These are phyloP conservation scores for Agonum fuliginosum DNA, from an alignment of 2,888 invertebrate species.

Conservation along the genomic window DNA sequence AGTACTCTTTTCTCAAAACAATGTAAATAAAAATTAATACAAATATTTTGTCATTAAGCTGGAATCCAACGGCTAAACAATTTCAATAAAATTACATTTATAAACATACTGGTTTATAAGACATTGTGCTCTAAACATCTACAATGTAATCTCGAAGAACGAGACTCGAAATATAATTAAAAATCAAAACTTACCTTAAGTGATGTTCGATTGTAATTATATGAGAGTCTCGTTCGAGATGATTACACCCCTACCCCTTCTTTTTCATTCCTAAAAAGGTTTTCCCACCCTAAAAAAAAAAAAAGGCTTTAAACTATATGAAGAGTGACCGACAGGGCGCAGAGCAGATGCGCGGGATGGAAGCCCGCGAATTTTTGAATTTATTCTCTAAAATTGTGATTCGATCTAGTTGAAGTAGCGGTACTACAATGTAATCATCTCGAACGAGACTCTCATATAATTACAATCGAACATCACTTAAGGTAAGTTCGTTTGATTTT, in stretches of 20 bases:
- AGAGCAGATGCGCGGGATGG: too few relatives aligned
- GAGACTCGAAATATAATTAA: constrained; percentile 2
- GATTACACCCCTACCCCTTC: constrained; percentile 5
- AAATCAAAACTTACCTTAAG: constrained; percentile 8
- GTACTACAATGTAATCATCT: too few relatives aligned
- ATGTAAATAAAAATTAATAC: neutral
- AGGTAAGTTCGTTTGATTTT: too few relatives aligned
- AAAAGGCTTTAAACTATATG: constrained; percentile 12
- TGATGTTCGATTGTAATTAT: too few relatives aligned
- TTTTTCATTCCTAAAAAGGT: neutral
- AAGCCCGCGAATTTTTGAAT: too few relatives aligned
- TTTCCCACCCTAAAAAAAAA: neutral
- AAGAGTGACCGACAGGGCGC: too few relatives aligned
- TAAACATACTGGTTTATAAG: too few relatives aligned
- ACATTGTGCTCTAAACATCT: constrained; percentile 6
- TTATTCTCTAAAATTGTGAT: too few relatives aligned
- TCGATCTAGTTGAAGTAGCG: too few relatives aligned
- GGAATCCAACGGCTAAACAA: neutral
- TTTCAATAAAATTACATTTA: neutral
- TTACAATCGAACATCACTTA: too few relatives aligned
- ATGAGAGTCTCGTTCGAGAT: constrained; percentile 9
- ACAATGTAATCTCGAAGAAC: constrained; percentile 3
- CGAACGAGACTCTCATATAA: too few relatives aligned
- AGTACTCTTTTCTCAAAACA: neutral
- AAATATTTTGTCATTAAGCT: neutral